phyloP scores from a whole-genome alignment of 2,888 invertebrate species.

The Orthosia incerta region DNA sequence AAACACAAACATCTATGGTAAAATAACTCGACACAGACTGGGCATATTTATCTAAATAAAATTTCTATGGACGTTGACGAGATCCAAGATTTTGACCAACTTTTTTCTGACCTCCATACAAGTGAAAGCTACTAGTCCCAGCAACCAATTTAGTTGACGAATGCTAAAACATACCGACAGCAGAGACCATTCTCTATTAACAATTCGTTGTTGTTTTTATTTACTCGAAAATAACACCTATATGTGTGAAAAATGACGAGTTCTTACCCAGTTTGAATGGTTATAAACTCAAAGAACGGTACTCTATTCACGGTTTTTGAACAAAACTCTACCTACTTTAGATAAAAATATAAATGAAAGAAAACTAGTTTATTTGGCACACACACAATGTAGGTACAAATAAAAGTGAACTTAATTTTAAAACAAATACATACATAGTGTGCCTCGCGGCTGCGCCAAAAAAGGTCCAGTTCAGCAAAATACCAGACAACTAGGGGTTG shows the following conservation, averaged over 20 bases:
- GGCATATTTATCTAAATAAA: neutral
- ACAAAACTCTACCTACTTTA: neutral
- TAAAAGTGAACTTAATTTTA: no score
- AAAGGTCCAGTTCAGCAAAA: no score
- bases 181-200: conserved; percentile 26
- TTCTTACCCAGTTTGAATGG: neutral
- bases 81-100: conserved; percentile 35
- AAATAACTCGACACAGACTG: neutral
- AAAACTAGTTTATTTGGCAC: no score
- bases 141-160: conserved; percentile 21
- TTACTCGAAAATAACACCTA: neutral
- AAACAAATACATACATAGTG: no score
- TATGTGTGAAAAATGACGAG: conserved; percentile 6
- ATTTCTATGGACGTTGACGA: neutral
- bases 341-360: neutral
- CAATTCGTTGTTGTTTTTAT: neutral
- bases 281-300: neutral
- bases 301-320: neutral
- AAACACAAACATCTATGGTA: neutral
- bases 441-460: no score
- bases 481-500: no score
- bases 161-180: conserved; percentile 3
- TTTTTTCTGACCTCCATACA: conserved; percentile 40
- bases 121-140: conserved; percentile 50
- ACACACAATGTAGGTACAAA: no score